Percentiles rank a stretch among this genome's conserved stretches.
Evolutionary conservation across 1,140 invertebrate genomes (phyloP).

Genomic region (Halotydeus destructor): DNA sequence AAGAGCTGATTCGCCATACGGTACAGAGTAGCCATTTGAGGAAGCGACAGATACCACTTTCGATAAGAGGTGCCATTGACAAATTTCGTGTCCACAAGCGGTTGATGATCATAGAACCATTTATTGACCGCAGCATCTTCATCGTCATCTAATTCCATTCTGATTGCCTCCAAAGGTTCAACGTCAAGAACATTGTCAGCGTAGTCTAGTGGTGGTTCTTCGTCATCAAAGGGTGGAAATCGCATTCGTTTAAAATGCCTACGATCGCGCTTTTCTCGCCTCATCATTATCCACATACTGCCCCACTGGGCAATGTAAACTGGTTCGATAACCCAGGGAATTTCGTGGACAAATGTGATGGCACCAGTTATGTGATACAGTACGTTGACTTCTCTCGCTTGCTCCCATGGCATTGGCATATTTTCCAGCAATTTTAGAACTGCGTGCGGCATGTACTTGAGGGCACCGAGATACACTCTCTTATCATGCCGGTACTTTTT

Average conservation of each 20-base stretch:
- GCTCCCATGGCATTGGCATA: conserved; percentile 99
- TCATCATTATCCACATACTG: conserved; percentile 99
- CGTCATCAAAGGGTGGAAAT: conserved; percentile 98
- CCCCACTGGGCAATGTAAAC: conserved; percentile 99
- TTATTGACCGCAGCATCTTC: conserved; percentile 39
- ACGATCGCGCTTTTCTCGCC: conserved; percentile 85
- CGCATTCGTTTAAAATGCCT: conserved; percentile 98
- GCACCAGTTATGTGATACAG: conserved; percentile 95
- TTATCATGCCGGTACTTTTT: conserved; percentile 97
- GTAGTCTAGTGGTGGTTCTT: conserved; percentile 97
- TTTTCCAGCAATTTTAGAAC: conserved; percentile 96
- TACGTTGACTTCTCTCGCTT: conserved; percentile 92
- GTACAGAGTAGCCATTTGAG: conserved; percentile 93
- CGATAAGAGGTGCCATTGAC: conserved; percentile 95
- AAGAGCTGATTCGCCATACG: conserved; percentile 91
- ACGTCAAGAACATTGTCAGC: conserved; percentile 98
- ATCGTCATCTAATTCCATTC: conserved; percentile 89
- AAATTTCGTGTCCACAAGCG: conserved; percentile 68
- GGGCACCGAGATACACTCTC: conserved; percentile 85
- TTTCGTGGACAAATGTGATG: conserved; percentile 99
- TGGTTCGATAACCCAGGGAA: conserved; percentile 98
- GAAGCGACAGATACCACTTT: conserved; percentile 80
- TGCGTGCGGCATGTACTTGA: conserved; percentile 99
- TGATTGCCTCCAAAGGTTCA: conserved; percentile 94
- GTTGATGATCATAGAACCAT: conserved; percentile 99